Evolutionary conservation across 2,888 invertebrate genomes (phyloP), one percentile per base, ranked within the genome.

Genomic region (Leucoma salicis): DNA sequence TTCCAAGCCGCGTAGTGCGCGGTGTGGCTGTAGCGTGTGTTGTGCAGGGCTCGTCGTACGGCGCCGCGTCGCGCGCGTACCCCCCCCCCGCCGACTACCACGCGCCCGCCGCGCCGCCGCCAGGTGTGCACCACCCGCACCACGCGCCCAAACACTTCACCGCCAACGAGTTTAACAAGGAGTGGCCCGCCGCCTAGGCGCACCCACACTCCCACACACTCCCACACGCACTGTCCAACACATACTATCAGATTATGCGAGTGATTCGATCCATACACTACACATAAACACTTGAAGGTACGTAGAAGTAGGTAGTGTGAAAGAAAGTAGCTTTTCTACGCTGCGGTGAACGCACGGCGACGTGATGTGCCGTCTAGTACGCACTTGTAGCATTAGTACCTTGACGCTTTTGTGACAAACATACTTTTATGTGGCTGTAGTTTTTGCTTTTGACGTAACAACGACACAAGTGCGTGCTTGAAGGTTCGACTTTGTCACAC

Each of bases 71-170:
- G 70, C 85, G 90, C 62, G 39, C 34, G n/a, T 82, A 82, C 70
- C 76, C 75, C 65, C 78, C 72, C 63, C 84, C 74, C 70, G 60
- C 68, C 68, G 85, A 87, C 74, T 88, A 87, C 85, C 85, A 82
- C 79, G 81, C 67, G 63, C 69, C 75, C 59, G 74, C 75, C 66
- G 76, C 81, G 60, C 87, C 80, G 62, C 85, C 86, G 88, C 87
- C 87, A 88, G 86, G 83, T 83, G 90, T 86, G 74, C 63, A 77
- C 54, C 85, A 80, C 54, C 87, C 89, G 84, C 89, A 90, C 66
- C 90, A 89, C 86, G 88, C 90, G 78, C 90, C 87, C 80, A 90
- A 90, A 86, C 90, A 90, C 84, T 90, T 88, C 88, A 74, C 59
- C 74, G 72, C 81, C 76, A 82, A 77, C 81, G 90, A 90, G 78